Conservation (phyloP, 2,113 vertebrate genomes). For the Apteryx owenii region DNA sequence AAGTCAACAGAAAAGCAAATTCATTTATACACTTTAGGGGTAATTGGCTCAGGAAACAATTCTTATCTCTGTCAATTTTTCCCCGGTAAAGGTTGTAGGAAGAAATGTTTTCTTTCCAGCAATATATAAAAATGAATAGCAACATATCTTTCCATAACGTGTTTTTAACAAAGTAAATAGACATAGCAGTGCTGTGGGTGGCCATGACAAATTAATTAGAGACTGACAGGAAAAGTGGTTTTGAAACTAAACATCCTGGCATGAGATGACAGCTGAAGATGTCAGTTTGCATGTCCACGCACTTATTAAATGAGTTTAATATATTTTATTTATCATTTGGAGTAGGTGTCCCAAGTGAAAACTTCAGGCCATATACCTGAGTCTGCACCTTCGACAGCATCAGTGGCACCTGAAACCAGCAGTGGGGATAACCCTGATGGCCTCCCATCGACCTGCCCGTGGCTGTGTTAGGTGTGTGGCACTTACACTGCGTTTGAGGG, state of each 20-base stretch:
- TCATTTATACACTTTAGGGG: background rate
- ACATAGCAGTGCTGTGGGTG: background rate
- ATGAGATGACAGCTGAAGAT: background rate
- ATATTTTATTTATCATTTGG: background rate
- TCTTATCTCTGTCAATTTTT: background rate
- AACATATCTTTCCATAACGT: background rate
- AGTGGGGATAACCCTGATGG: background rate
- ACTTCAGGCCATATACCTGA: background rate
- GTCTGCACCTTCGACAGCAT: background rate
- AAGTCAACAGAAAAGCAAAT: background rate
- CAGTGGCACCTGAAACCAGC: background rate
- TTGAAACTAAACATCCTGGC: background rate
- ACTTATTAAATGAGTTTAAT: background rate
- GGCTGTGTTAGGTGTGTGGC: fast-evolving
- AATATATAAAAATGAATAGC: background rate
- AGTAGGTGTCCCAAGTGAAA: background rate
- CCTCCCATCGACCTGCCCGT: background rate
- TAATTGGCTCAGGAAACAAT: background rate
- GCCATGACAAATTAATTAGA: background rate
- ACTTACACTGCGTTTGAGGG: background rate
- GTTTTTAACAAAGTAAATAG: background rate
- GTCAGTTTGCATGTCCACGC: background rate
- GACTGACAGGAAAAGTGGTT: background rate
- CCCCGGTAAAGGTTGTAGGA: background rate
- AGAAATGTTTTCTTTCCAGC: background rate